Evolutionary conservation across 92 coral and sea anemone species (phyloP), one percentile per base, ranked within the genome.

Genomic region (Epizoanthus rinbou): DNA sequence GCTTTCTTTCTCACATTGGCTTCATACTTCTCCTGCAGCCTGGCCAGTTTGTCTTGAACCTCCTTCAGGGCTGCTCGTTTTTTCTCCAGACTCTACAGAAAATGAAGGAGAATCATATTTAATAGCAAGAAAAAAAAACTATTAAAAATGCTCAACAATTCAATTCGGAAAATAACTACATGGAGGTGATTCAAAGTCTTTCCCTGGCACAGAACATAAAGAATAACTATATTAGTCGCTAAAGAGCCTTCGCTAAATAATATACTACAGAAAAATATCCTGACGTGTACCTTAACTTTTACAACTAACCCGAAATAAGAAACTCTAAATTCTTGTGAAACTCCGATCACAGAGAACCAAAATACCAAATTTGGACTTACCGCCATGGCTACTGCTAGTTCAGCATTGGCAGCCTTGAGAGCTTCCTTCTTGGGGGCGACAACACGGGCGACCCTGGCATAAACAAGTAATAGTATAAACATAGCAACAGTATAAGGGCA

Each of bases 371-470:
- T 1, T 56, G 45, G 52, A 33, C 91, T 35, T 41, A 97, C 99
- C 95, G 86, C 95, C 99, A 97, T 94, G 64, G 99, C 99, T 17
- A 97, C 93, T 47, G 99, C 92, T 5, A 97, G 90, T 57, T 97
- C 99, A 19, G 90, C 92, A 75, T 97, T 98, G 21, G 99, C 98
- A 18, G 90, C 99, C 79, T 92, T 90, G 18, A 97, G 90, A 59
- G 99, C 99, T 54, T 87, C 91, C 83, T 97, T 97, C 95, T 97
- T 97, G 3, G 99, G 99, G 56, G 99, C 99, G 19, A 97, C 99
- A 31, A 97, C 99, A 15, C 99, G 90, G 11, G 99, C 99, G 76
- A 96, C 99, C 80, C 99, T 96, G 67, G 72, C 66, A 66, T 17
- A 53, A 37, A 75, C 15, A 41, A 22, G n/a, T 11, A 23, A 22